phyloP scores from a whole-genome alignment of 2,113 vertebrate genomes.

The Callorhinus ursinus region DNA sequence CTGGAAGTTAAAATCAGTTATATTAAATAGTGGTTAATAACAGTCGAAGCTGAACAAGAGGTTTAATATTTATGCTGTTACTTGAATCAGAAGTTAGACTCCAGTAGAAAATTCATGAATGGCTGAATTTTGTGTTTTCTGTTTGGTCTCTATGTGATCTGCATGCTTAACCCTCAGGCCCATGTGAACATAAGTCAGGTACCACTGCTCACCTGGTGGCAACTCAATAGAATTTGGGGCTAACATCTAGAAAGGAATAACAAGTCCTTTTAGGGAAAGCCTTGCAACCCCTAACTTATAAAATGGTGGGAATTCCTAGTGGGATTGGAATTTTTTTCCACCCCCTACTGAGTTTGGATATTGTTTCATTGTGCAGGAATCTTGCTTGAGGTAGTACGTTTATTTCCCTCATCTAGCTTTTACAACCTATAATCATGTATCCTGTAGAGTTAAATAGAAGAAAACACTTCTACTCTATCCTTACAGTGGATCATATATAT shows the following conservation, averaged over 20 bases:
- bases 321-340: not conserved
- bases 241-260: not conserved
- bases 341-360: not conserved
- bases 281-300: not conserved
- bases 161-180: not conserved
- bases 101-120: slow-evolving; percentile 33
- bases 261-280: not conserved
- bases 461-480: not conserved
- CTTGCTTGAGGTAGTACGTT: not conserved
- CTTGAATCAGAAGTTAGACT: slow-evolving; percentile 26
- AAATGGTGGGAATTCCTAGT: not conserved
- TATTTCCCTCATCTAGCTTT: not conserved
- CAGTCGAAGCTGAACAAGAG: not conserved
- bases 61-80: slow-evolving; percentile 59
- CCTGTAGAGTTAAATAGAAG: not conserved
- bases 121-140: slow-evolving; percentile 31
- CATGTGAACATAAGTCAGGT: not conserved
- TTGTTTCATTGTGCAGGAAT: not conserved
- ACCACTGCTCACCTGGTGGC: not conserved
- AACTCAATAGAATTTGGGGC: not conserved
- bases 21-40: slow-evolving; percentile 52
- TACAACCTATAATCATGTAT: not conserved
- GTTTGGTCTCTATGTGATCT: not conserved
- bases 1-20: slow-evolving; percentile 36
- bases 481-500: not conserved